phyloP scores from a whole-genome alignment of 2,888 invertebrate genomes.

The Orthosia gracilis region DNA sequence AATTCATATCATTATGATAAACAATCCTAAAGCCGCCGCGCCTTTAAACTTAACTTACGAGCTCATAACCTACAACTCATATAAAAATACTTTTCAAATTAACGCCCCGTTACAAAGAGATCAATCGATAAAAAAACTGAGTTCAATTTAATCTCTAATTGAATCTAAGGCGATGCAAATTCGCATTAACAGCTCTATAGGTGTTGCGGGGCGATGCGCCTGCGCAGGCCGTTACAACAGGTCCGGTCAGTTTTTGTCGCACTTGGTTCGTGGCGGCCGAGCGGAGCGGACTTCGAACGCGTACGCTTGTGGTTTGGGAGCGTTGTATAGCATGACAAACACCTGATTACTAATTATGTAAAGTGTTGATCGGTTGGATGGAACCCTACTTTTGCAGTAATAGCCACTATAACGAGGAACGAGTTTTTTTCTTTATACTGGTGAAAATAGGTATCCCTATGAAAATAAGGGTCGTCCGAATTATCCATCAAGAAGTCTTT shows the following conservation, averaged over 20 bases:
- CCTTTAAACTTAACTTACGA: conserved; percentile 36
- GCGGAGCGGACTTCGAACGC: conserved; percentile 61
- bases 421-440: not conserved
- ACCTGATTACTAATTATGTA: conserved; percentile 44
- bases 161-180: conserved; percentile 64
- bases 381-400: conserved; percentile 13
- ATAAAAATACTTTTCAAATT: conserved; percentile 61
- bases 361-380: conserved; percentile 40
- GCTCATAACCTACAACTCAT: conserved; percentile 29
- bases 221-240: conserved; percentile 83
- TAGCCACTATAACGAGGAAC: not conserved
- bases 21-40: conserved; percentile 13
- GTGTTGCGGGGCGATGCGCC: conserved; percentile 75
- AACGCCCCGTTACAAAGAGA: conserved; percentile 47
- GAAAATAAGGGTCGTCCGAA: no score
- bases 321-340: conserved; percentile 39
- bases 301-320: conserved; percentile 57
- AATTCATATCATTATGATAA: conserved; percentile 40
- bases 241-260: conserved; percentile 84
- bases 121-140: conserved; percentile 49
- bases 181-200: conserved; percentile 70
- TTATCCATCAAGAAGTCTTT: not conserved
- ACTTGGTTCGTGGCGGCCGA: conserved; percentile 43
- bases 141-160: conserved; percentile 63
- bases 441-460: not conserved